Evolutionary conservation across 2,888 invertebrate species (phyloP), one percentile per base, ranked within the genome.

Genomic region (Drosophila putrida): DNA sequence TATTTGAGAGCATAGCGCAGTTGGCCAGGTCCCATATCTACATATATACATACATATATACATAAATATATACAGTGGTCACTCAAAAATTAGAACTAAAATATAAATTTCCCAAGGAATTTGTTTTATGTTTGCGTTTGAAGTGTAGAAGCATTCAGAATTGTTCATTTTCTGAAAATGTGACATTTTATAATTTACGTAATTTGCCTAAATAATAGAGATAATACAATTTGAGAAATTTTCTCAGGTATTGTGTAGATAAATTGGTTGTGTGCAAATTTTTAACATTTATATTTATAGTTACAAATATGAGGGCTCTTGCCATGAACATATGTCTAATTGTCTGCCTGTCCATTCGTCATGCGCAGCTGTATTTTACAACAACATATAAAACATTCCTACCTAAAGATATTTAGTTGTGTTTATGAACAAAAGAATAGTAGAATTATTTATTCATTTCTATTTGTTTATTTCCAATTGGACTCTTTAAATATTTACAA

Each of bases 131-230:
- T 38, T 51, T 53, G 28, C 2, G n/a, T 33, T 36, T 9, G 25
- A 31, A 53, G 51, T 28, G 39, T 39, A 11, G 10, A 33, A 15
- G 5, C 28, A 27, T 43, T 38, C n/a, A 13, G 13, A n/a, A 38
- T 46, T 28, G n/a, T 46, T 13, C n/a, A 28, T n/a, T 13, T 28
- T 46, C 31, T 8, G 9, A 31, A 31, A 6, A 8, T 31, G 31
- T 31, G 27, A 28, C 10, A 11, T 28, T 15, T 57, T 35, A 35
- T 33, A 33, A 54, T 54, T 54, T 54, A 54, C 54, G 54, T 57
- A 46, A 36, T 65, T 55, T 60, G 61, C 58, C 58, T 60, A 11
- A 55, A 25, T 25, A 31, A 31, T 25, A 43, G 20, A 35, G 55
- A 44, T 15, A 15, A 46, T 57, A 38, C 35, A 27, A 51, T 10